Evolutionary conservation across 2,888 invertebrate species (phyloP), one percentile per base, ranked within the genome.

Genomic region (Anarsia innoxiella): DNA sequence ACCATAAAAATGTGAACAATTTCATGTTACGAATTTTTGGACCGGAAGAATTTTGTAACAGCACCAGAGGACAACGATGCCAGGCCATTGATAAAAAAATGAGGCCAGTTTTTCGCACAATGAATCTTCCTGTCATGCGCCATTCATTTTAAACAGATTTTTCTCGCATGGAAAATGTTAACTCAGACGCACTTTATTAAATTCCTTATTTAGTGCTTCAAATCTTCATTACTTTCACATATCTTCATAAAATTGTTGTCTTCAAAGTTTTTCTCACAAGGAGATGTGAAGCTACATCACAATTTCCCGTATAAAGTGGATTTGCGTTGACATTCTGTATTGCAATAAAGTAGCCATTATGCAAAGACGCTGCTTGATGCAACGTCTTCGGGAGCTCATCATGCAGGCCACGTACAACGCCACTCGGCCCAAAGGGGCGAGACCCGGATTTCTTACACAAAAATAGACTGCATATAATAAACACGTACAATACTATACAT

Each of bases 291-390:
- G n/a, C n/a, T n/a, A n/a, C n/a, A n/a, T n/a, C n/a, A n/a, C n/a
- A n/a, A n/a, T n/a, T n/a, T n/a, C n/a, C n/a, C n/a, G n/a, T n/a
- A n/a, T n/a, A n/a, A 35, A 35, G 35, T 59, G 59, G 59, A 61
- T 61, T 59, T 51, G 56, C 53, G 66, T 68, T 77, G 75, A 71
- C 75, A 79, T 77, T 75, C 69, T 70, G 55, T 52, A 53, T 50
- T 62, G 71, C 68, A 71, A 70, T 71, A 65, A 66, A 66, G 56
- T 56, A 42, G 44, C 62, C 62, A 66, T 77, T 74, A 75, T 74
- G 76, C 69, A 74, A 73, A 70, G 63, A 66, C 59, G 51, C 12
- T 10, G 19, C 59, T 53, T 73, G 71, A 66, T 67, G 68, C 70
- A 71, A 76, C 59, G n/a, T n/a, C n/a, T n/a, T n/a, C n/a, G n/a